Base-by-base conservation (phyloP, 2,888 invertebrate species). In the Drosophila maculinotata region DNA sequence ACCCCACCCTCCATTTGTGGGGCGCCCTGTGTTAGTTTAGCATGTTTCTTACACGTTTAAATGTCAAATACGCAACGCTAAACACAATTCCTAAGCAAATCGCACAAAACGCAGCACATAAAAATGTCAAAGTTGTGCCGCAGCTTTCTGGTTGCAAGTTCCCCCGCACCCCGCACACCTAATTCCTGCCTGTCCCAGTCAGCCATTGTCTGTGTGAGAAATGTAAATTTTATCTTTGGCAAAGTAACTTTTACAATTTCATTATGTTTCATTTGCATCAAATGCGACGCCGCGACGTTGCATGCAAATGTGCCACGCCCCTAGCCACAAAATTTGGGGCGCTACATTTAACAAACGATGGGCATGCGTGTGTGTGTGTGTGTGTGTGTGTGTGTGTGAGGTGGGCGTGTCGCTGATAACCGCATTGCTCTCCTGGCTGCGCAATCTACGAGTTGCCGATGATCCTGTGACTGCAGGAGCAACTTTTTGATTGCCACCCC, bases 181-280 rank as follows among this genome's bases (percentile, higher is more conserved):
- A n/a, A n/a, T n/a, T n/a, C n/a, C n/a, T n/a, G n/a, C n/a, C n/a
- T n/a, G n/a, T n/a, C n/a, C n/a, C n/a, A n/a, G n/a, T 14, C 56
- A 56, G 45, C 48, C 53, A 73, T 83, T 79, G 76, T 76, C 73
- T 79, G 67, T 68, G 72, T 47, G 72, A 66, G 74, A 79, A 79
- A 83, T 83, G 83, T 82, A 83, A 85, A 83, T 85, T 82, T 82
- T 83, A 82, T 87, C 88, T 77, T 83, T 87, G 67, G 71, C 44
- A 79, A 75, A 77, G 72, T 68, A 83, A 83, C 82, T 83, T 83
- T 87, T 72, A 85, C 83, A 87, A 87, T 83, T 83, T 87, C 79
- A 83, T 83, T 82, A 83, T 83, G 87, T 85, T 78, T 80, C 76
- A 87, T 89, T 88, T 84, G 75, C 88, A 86, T 87, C 74, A 79